These are phyloP conservation scores for Pinctada fucata DNA, from an alignment of 2,888 invertebrate species.

Conservation along the genomic window DNA sequence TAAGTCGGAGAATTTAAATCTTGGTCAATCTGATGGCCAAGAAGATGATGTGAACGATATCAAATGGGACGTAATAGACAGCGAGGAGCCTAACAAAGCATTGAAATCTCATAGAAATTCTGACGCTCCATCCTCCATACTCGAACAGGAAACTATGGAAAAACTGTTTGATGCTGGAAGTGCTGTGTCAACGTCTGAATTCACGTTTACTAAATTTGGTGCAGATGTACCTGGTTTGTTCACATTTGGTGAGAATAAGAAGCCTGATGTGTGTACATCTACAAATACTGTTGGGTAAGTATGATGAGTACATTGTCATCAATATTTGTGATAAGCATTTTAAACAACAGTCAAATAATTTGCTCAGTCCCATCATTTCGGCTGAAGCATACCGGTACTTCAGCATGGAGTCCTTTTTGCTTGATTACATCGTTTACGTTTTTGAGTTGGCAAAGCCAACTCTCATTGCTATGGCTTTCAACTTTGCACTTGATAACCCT, in stretches of 20 bases:
- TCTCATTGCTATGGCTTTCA: too few species aligned
- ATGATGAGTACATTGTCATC: neutral
- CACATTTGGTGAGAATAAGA: conserved; percentile 38
- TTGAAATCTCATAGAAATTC: conserved; percentile 54
- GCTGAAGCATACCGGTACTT: too few species aligned
- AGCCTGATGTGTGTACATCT: conserved; percentile 11
- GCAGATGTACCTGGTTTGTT: conserved; percentile 50
- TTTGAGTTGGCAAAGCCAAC: too few species aligned
- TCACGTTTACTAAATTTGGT: conserved; percentile 65
- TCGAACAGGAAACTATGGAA: conserved; percentile 50
- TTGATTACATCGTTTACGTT: too few species aligned
- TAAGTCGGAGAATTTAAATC: conserved; percentile 58
- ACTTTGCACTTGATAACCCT: too few species aligned
- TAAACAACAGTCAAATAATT: too few species aligned
- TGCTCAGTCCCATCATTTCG: too few species aligned
- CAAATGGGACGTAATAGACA: conserved; percentile 43
- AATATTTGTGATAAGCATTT: neutral
- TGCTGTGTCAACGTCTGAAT: conserved; percentile 59
- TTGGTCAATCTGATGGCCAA: conserved; percentile 47
- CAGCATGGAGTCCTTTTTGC: too few species aligned
- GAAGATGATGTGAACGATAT: conserved; percentile 24
- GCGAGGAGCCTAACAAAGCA: conserved; percentile 53
- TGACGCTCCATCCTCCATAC: conserved; percentile 52
- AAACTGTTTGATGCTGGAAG: conserved; percentile 60
- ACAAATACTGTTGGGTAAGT: conserved; percentile 16